Evolutionary conservation across 2,888 invertebrate species (phyloP), one percentile per base, ranked within the genome.

Genomic region (Crossocerus cetratus): DNA sequence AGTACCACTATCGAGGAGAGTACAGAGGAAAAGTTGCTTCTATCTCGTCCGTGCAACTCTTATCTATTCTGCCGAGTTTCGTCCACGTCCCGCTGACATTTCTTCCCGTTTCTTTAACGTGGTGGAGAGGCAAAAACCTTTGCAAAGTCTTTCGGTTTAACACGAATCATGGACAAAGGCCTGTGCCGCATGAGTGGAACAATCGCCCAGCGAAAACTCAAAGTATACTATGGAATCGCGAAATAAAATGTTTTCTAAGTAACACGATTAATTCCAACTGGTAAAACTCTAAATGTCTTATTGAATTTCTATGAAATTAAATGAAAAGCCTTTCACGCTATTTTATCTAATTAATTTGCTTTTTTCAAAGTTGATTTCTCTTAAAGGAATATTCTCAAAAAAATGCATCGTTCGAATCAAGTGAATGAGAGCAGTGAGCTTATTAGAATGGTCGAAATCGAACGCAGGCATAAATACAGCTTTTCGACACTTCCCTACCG

Each of bases 1-100:
- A 72, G 60, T 64, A 53, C 32, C 57, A 65, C 57, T 69, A 64
- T 75, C 61, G 72, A 71, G 77, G 81, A 80, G 74, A 78, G 62
- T 5, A 42, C 63, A 21, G 11, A 22, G 63, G 57, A 54, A n/a
- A n/a, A 65, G 62, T 67, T 54, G 22, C 53, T 57, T 20, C 45
- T 44, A 23, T 43, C 13, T 57, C 22, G 21, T 43, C 55, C 58
- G 54, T 53, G 18, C 22, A 56, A 55, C 74, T 65, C 16, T 61
- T 16, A 13, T n/a, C 11, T 44, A 53, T 64, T 56, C 58, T 60
- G 66, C 58, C 62, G 63, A 68, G 60, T 76, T 65, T 72, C 68
- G 32, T 57, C 64, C 69, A 44, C 55, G 59, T 65, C 45, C 18
- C 55, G n/a, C 22, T 20, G 61, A 21, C 58, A 54, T 74, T 76